phyloP scores from a whole-genome alignment of 30 jellyfish, hydroid and myxozoan genomes.

The Aurelia aurita region DNA sequence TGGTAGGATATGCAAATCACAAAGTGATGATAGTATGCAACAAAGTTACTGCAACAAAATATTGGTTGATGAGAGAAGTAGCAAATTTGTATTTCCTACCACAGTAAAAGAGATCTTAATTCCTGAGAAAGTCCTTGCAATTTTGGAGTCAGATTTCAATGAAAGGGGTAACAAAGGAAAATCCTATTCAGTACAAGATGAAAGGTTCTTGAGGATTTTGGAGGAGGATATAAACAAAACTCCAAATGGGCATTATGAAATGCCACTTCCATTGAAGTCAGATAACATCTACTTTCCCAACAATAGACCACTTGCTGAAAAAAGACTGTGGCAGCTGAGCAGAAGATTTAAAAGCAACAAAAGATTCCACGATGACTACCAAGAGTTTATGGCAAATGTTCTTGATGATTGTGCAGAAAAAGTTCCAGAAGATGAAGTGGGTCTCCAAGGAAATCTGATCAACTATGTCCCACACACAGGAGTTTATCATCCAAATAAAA shows the following conservation, averaged over 20 bases:
- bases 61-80: constrained; percentile 34
- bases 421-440: constrained; percentile 23
- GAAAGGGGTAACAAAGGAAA: constrained; percentile 12
- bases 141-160: constrained; percentile 30
- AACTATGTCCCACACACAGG: constrained; percentile 46
- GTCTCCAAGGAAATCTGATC: constrained; percentile 19
- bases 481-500: constrained; percentile 41
- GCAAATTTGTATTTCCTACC: constrained; percentile 42
- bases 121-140: constrained; percentile 37
- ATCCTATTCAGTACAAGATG: constrained; percentile 36
- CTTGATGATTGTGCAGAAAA: constrained; percentile 14
- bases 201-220: constrained; percentile 27
- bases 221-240: constrained; percentile 2
- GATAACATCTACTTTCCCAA: neutral
- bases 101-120: constrained; percentile 19
- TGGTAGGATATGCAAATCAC: constrained; percentile 21
- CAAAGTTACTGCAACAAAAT: constrained; percentile 36
- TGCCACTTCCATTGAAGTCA: constrained; percentile 35
- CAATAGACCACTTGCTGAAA: constrained; percentile 40
- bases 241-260: constrained; percentile 19
- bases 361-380: constrained; percentile 38
- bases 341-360: constrained; percentile 29
- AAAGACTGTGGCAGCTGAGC: constrained; percentile 37
- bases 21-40: constrained; percentile 11
- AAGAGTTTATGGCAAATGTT: constrained; percentile 16